Conservation (phyloP, 2,113 vertebrate genomes). For the Lophotis ruficrista region DNA sequence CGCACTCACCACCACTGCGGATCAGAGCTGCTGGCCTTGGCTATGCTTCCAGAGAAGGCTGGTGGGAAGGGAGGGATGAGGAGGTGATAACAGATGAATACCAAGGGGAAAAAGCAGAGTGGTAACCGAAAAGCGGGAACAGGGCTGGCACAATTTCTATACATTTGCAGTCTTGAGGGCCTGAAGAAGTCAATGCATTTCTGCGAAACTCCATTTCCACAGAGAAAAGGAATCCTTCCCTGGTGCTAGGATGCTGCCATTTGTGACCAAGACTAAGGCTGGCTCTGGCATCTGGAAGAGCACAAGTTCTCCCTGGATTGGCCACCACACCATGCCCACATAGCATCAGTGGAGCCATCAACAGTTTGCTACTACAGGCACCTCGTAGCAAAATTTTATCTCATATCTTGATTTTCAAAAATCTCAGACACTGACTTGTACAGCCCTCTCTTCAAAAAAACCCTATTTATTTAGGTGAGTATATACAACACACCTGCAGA, state of each 20-base stretch:
- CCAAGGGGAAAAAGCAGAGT: background rate
- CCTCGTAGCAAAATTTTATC: background rate
- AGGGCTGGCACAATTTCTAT: background rate
- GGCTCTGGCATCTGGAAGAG: background rate
- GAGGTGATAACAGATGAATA: background rate
- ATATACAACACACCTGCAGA: background rate
- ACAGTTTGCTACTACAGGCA: background rate
- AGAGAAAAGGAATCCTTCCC: background rate
- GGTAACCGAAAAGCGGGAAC: background rate
- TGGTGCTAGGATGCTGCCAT: background rate
- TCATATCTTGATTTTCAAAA: background rate
- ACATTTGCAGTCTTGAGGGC: background rate
- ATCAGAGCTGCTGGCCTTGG: background rate
- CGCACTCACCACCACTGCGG: rapidly evolving
- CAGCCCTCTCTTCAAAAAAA: background rate
- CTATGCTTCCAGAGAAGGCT: background rate
- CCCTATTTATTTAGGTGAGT: background rate
- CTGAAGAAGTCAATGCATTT: background rate
- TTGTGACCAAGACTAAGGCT: background rate
- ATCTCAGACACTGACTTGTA: background rate
- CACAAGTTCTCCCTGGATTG: background rate
- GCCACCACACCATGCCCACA: background rate
- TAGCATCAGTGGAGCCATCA: background rate
- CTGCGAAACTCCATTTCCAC: background rate
- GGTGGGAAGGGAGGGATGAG: background rate